Evolutionary conservation across 2,113 vertebrate species (phyloP).

Genomic region (Apus apus): DNA sequence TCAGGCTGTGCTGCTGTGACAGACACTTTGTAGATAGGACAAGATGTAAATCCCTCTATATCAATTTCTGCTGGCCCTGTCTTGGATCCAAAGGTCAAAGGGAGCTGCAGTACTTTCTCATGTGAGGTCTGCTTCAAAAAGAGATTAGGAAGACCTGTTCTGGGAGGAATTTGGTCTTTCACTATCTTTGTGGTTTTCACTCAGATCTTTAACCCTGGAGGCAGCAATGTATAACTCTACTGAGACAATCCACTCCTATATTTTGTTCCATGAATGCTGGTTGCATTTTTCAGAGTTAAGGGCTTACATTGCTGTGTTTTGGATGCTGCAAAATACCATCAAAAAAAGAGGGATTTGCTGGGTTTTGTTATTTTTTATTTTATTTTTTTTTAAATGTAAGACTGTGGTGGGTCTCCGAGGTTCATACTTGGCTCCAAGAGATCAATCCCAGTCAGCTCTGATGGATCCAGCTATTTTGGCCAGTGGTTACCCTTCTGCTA

Average conservation of each 20-base stretch:
- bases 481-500: neutral
- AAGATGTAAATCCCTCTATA: rapidly evolving
- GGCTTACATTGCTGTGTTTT: rapidly evolving
- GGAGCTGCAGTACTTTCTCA: neutral
- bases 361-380: too few relatives aligned
- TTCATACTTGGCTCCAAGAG: neutral
- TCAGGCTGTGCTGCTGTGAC: neutral
- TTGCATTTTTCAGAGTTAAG: neutral
- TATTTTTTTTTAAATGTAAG: neutral
- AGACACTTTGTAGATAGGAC: rapidly evolving
- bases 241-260: neutral
- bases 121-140: neutral
- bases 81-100: neutral
- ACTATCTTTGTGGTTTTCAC: neutral
- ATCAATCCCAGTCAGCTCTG: slow-evolving; percentile 6
- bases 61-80: neutral
- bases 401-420: slow-evolving; percentile 60
- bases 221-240: neutral
- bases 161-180: neutral
- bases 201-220: neutral
- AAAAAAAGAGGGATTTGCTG: neutral
- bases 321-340: neutral
- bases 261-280: neutral
- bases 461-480: neutral
- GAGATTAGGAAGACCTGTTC: neutral